Evolutionary conservation across 1,140 invertebrate genomes (phyloP), one percentile per base, ranked within the genome.

Genomic region (Zaprionus davidi): DNA sequence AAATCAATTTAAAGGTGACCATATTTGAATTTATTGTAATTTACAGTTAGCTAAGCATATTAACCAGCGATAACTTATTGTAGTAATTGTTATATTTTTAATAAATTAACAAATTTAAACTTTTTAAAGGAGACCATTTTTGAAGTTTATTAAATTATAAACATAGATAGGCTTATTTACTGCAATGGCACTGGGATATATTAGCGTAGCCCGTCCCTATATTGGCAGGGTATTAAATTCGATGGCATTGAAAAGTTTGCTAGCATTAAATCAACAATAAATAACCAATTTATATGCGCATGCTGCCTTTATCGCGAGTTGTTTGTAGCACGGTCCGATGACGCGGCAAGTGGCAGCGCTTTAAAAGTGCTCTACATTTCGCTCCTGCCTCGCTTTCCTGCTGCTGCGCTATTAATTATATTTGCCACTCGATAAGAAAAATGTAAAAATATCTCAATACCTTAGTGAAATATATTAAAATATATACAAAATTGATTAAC

Each of bases 281-380:
- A 87, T 87, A 88, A 76, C 78, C 83, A 87, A 87, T 87, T 87
- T 88, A 88, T 88, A 87, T 88, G 84, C 84, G 62, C 77, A 80
- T 83, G n/a, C 86, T 87, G 77, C 80, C 80, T 88, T 87, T 83
- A 71, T 88, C 73, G 80, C 65, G 71, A 67, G 68, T 78, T 65
- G 51, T 44, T 71, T 44, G 46, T 20, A 12, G 9, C 20, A 24
- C 46, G 46, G 9, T 24, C 46, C 20, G 11, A 20, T 51, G 46
- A 20, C 46, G 46, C 46, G 46, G 20, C 46, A 49, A 49, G 46
- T 41, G 38, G 38, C 17, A 9, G 46, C 46, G 46, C 46, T 51
- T 51, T 51, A 12, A 51, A 51, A 51, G 46, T 51, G 46, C 20
- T 9, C 12, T 51, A 51, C 46, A 51, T 24, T 51, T 12, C 46